Evolutionary conservation across 2,113 vertebrate genomes (phyloP).

Genomic region (Sebastes fasciatus): DNA sequence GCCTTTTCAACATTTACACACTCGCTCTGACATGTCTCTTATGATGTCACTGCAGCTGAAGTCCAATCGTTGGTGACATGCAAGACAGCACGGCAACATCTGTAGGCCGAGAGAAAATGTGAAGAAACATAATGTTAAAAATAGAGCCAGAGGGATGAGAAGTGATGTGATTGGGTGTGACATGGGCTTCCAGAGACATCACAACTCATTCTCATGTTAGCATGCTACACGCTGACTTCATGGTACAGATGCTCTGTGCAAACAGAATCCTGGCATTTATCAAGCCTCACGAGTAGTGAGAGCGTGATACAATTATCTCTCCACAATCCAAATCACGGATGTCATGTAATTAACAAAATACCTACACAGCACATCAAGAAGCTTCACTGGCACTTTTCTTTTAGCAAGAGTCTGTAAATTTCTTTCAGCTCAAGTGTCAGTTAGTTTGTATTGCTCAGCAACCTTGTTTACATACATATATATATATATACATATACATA

Average conservation of each 20-base stretch:
- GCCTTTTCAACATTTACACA: slow-evolving; percentile 29
- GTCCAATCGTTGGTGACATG: slow-evolving; percentile 32
- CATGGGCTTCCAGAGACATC: slow-evolving; percentile 41
- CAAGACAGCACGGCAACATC: not conserved
- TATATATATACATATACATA: too few relatives aligned
- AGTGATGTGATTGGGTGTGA: slow-evolving; percentile 44
- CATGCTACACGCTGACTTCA: slow-evolving; percentile 1
- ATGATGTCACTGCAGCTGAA: slow-evolving; percentile 39
- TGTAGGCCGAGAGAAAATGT: slow-evolving; percentile 13
- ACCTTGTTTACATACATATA: not conserved
- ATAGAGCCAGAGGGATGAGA: slow-evolving; percentile 31
- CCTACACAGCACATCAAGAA: not conserved
- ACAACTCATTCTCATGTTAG: slow-evolving; percentile 35
- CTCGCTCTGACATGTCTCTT: slow-evolving; percentile 2
- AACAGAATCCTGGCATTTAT: slow-evolving; percentile 14
- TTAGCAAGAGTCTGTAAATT: not conserved
- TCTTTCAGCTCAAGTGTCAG: not conserved
- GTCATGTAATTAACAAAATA: not conserved
- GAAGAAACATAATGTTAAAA: slow-evolving; percentile 61
- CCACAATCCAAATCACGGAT: not conserved
- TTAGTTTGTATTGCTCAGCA: not conserved
- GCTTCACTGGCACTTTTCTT: not conserved
- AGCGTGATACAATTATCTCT: slow-evolving; percentile 6
- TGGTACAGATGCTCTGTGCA: not conserved
- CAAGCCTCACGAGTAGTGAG: not conserved